These are phyloP conservation scores for Chloromyia formosa DNA, from an alignment of 2,888 invertebrate genomes.

Conservation along the genomic window DNA sequence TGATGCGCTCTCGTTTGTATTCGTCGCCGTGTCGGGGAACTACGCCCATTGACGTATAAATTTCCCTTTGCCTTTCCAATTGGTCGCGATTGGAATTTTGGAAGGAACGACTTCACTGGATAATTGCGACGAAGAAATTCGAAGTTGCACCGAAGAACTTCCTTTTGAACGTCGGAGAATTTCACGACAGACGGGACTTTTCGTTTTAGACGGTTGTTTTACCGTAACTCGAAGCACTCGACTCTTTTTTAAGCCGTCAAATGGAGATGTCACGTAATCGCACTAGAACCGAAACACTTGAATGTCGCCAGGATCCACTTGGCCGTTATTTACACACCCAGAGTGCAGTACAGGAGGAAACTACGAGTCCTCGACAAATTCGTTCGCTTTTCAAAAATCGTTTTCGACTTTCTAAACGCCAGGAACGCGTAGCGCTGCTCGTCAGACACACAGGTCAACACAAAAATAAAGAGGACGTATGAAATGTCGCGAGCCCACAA, in stretches of 20 bases:
- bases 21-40: slow-evolving; percentile 35
- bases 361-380: slow-evolving; percentile 7
- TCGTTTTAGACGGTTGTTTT: slow-evolving; percentile 21
- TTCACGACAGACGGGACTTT: slow-evolving; percentile 13
- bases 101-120: neutral
- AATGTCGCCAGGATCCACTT: neutral
- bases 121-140: slow-evolving; percentile 1
- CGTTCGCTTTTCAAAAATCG: slow-evolving; percentile 27
- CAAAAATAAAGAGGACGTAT: neutral
- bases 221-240: too few species aligned
- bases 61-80: slow-evolving; percentile 34
- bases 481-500: neutral
- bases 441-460: neutral
- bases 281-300: too few species aligned
- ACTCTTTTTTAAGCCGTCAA: neutral
- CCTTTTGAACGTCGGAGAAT: neutral
- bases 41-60: slow-evolving; percentile 40
- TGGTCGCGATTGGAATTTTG: too few species aligned
- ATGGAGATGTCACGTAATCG: neutral
- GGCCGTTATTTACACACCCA: neutral
- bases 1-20: slow-evolving; percentile 53
- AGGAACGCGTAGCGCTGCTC: slow-evolving; percentile 15
- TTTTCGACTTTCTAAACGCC: neutral
- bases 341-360: neutral
- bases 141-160: neutral